Evolutionary conservation across 2,113 vertebrate species (phyloP).

Genomic region (Pimephales promelas): DNA sequence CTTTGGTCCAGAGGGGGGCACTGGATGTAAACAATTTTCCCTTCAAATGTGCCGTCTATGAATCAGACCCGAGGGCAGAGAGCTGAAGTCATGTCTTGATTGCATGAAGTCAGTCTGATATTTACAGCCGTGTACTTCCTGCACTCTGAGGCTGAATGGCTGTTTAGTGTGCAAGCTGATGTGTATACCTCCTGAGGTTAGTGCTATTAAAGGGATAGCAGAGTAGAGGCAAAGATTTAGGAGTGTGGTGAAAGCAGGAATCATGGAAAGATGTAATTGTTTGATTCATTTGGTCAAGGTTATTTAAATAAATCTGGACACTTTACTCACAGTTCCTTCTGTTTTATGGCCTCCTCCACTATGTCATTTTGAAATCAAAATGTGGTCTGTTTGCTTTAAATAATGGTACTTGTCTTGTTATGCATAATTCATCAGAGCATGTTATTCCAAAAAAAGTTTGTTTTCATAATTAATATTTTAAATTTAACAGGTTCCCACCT

Average conservation of each 20-base stretch:
- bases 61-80: neutral
- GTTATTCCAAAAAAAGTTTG: neutral
- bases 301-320: neutral
- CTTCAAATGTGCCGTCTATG: neutral
- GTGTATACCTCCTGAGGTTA: conserved; percentile 9
- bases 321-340: neutral
- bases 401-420: neutral
- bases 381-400: neutral
- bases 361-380: neutral
- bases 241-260: neutral
- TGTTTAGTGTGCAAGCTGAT: neutral
- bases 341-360: neutral
- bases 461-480: neutral
- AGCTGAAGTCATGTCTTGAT: conserved; percentile 25
- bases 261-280: neutral
- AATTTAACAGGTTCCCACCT: neutral
- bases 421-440: neutral
- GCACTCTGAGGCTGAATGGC: neutral
- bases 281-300: neutral
- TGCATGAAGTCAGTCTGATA: conserved; percentile 19
- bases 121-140: conserved; percentile 11
- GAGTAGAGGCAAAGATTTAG: neutral
- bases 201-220: neutral
- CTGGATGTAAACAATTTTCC: conserved; percentile 35
- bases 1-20: conserved; percentile 38